Percentiles rank a stretch among this genome's conserved stretches.
phyloP scores from a whole-genome alignment of 2,888 invertebrate genomes.

The Dolichopus griseipennis region DNA sequence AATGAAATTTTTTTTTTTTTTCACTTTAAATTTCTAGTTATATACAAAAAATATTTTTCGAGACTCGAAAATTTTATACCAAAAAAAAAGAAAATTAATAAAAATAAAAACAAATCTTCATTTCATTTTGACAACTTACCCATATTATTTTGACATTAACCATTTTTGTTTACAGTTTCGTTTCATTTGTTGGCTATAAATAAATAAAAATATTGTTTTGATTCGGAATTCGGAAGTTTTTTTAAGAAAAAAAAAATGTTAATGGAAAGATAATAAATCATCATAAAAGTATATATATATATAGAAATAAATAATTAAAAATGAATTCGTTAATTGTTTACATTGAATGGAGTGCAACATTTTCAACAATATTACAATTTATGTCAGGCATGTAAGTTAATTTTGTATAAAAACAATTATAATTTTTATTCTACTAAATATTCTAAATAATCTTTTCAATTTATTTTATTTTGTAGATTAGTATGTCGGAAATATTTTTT shows the following conservation, averaged over 20 bases:
- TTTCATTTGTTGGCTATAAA: neutral
- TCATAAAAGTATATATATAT: neutral
- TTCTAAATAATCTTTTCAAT: too few species aligned
- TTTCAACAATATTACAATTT: neutral
- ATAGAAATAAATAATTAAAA: neutral
- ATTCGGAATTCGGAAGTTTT: neutral
- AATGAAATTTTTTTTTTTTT: too few species aligned
- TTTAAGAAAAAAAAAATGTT: neutral
- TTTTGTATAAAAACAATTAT: neutral
- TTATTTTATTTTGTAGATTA: conserved; percentile 49
- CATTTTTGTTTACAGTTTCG: neutral
- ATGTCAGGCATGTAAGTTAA: neutral
- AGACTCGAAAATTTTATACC: neutral
- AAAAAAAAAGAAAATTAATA: neutral
- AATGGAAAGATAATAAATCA: neutral
- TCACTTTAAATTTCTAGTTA: too few species aligned
- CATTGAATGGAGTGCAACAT: conserved; percentile 1
- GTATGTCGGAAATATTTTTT: conserved; percentile 66
- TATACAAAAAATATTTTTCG: neutral
- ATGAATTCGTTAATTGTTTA: neutral
- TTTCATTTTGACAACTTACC: conserved; percentile 1
- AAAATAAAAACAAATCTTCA: neutral
- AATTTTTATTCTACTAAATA: neutral
- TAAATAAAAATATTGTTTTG: neutral
- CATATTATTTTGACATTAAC: neutral